Conservation (phyloP, 2,888 invertebrate genomes). For the Camptogramma bilineatum region DNA sequence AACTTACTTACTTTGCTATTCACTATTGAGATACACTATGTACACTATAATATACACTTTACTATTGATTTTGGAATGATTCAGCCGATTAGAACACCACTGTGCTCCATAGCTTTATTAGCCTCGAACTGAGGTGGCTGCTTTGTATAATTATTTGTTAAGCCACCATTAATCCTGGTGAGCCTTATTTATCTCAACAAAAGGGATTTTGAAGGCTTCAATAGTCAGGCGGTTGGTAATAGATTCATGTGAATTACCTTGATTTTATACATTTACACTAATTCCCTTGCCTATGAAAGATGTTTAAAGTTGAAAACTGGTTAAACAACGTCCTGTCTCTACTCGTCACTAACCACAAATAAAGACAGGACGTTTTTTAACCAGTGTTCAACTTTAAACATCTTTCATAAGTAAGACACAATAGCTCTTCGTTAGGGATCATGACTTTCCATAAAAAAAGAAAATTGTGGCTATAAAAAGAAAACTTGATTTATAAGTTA, state of each 20-base stretch:
- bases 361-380: too few species aligned
- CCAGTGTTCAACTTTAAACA: too few species aligned
- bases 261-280: too few species aligned
- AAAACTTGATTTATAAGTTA: too few species aligned
- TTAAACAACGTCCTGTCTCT: too few species aligned
- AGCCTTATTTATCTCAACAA: constrained; percentile 38
- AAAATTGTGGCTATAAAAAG: too few species aligned
- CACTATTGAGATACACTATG: too few species aligned
- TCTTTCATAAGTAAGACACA: too few species aligned
- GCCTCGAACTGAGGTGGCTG: constrained; percentile 55
- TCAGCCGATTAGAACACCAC: constrained; percentile 11
- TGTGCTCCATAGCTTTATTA: constrained; percentile 63
- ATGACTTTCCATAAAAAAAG: constrained; percentile 6
- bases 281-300: too few species aligned
- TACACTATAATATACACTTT: neutral
- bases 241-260: constrained; percentile 17
- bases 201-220: constrained; percentile 21
- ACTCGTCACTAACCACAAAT: too few species aligned
- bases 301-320: too few species aligned
- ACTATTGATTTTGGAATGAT: neutral
- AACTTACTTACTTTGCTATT: too few species aligned
- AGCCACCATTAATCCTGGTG: constrained; percentile 41
- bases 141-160: constrained; percentile 52
- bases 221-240: constrained; percentile 13
- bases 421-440: constrained; percentile 4